A percentile compares a stretch with the other conserved stretches of the same genome.
Conservation (phyloP, 2,888 invertebrate species). For the Seira musarum region DNA sequence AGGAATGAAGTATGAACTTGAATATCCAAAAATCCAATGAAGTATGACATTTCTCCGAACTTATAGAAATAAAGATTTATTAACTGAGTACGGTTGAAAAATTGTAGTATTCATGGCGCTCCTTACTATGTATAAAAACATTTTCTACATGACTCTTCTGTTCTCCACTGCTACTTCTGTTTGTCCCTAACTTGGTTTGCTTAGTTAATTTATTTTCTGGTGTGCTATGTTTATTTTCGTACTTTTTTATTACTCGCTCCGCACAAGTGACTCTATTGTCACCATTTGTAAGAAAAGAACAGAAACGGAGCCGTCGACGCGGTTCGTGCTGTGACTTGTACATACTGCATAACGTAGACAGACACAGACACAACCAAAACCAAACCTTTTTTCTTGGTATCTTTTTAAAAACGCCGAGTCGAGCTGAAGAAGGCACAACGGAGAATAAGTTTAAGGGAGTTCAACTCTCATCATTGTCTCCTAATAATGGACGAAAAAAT, state of each 20-base stretch:
- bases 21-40: constrained; percentile 7
- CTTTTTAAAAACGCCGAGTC: not conserved
- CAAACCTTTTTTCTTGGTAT: constrained; percentile 15
- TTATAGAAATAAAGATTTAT: not conserved
- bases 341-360: not conserved
- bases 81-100: not conserved
- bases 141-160: not conserved
- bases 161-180: too few relatives aligned
- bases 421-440: constrained; percentile 2
- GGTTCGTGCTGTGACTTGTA: constrained; percentile 4
- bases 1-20: not conserved
- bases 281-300: not conserved
- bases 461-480: not conserved
- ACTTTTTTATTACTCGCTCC: constrained; percentile 9
- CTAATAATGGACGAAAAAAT: constrained; percentile 6
- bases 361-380: not conserved
- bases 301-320: constrained; percentile 1
- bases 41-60: constrained; percentile 2
- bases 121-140: too few relatives aligned
- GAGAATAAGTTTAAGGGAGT: not conserved
- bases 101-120: too few relatives aligned
- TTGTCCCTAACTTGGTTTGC: not conserved
- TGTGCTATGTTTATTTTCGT: constrained; percentile 12
- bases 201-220: not conserved
- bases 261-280: constrained; percentile 10